Conservation (phyloP, 2,113 vertebrate genomes). For the Amblyornis subalaris region DNA sequence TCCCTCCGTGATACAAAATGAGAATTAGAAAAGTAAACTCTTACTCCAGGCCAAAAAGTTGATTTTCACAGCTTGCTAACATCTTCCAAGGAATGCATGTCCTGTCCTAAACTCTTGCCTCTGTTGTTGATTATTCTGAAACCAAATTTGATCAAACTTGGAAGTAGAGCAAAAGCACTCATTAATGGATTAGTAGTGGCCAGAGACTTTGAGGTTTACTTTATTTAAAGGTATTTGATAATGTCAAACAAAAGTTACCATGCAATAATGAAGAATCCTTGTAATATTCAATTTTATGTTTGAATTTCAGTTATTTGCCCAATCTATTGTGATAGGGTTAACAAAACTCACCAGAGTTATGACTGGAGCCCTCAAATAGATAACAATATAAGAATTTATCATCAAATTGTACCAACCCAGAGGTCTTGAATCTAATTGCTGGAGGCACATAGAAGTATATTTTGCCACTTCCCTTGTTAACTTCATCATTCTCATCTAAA, state of each 20-base stretch:
- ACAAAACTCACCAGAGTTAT: background rate
- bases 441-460: background rate
- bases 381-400: background rate
- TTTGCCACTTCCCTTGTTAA: background rate
- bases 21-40: constrained; percentile 35
- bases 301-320: background rate
- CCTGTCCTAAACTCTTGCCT: background rate
- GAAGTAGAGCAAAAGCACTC: background rate
- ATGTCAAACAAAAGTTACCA: background rate
- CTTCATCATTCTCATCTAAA: background rate
- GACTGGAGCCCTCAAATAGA: background rate
- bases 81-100: background rate
- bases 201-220: background rate
- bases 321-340: background rate
- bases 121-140: background rate
- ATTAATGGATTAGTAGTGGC: background rate
- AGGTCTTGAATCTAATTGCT: background rate
- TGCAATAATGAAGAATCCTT: background rate
- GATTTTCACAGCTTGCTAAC: constrained; percentile 21
- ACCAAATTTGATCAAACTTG: background rate
- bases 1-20: constrained; percentile 51
- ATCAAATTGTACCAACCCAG: background rate
- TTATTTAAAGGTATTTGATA: background rate
- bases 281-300: background rate
- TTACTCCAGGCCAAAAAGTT: constrained; percentile 32